Conservation (phyloP, 2,113 vertebrate species). For the Meriones unguiculatus region DNA sequence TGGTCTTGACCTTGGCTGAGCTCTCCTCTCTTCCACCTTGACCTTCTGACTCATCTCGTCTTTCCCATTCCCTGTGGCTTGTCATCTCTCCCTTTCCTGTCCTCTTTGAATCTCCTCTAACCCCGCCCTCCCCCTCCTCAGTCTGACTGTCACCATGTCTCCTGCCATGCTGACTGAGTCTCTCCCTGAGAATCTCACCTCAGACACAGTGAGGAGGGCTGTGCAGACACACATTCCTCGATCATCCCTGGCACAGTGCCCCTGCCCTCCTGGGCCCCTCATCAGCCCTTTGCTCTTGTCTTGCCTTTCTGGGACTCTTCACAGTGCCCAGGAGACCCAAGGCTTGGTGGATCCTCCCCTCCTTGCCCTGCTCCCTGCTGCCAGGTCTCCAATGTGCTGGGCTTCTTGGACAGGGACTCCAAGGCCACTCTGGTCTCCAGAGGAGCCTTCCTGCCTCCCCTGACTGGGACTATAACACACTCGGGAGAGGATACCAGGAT, state of each 20-base stretch:
- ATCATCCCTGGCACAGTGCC: rapidly evolving
- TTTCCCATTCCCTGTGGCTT: neutral
- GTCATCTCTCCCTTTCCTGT: too few species aligned
- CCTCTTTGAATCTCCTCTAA: neutral
- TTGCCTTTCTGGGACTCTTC: conserved; percentile 38
- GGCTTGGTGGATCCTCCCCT: neutral
- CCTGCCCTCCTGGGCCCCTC: rapidly evolving
- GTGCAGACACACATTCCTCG: neutral
- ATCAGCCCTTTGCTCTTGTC: rapidly evolving
- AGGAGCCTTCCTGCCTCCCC: neutral
- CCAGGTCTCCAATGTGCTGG: neutral
- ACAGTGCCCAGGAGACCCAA: too few species aligned
- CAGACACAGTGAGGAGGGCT: neutral
- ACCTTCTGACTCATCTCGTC: too few species aligned
- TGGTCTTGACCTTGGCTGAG: too few species aligned
- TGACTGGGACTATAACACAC: neutral
- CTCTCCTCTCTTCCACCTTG: neutral
- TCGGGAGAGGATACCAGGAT: too few species aligned
- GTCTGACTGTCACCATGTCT: neutral
- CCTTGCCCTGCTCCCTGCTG: neutral
- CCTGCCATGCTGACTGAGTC: neutral
- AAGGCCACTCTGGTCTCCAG: neutral
- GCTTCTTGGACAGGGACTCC: rapidly evolving
- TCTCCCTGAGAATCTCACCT: neutral
- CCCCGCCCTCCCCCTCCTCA: neutral